Conservation (phyloP, 2,888 invertebrate genomes). For the Sinotaia quadrata region DNA sequence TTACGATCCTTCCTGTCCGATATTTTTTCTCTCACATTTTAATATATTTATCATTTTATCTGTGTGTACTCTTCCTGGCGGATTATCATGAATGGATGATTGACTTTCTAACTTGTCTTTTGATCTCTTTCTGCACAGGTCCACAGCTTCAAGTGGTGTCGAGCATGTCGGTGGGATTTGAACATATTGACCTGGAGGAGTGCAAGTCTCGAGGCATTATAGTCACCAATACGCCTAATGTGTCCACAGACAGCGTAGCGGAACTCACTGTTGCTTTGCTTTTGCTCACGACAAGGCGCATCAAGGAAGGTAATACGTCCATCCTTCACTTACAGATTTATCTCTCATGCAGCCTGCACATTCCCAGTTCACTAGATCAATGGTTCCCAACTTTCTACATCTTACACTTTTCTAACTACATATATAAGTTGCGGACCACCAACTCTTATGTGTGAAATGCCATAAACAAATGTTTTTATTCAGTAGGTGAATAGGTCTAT, state of each 20-base stretch:
- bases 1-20: not conserved
- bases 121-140: slow-evolving; percentile 72
- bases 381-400: no score
- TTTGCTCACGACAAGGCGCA: slow-evolving; percentile 85
- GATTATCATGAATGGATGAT: no score
- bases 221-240: slow-evolving; percentile 88
- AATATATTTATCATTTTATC: no score
- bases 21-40: no score
- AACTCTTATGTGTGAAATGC: no score
- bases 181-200: slow-evolving; percentile 86
- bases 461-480: no score
- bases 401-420: no score
- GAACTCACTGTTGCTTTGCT: slow-evolving; percentile 89
- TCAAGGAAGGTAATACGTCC: slow-evolving; percentile 72
- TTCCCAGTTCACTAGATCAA: not conserved
- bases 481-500: no score
- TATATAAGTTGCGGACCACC: not conserved
- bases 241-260: slow-evolving; percentile 84
- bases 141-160: slow-evolving; percentile 84
- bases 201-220: slow-evolving; percentile 81
- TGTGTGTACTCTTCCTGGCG: no score
- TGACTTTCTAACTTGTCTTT: not conserved
- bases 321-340: not conserved
- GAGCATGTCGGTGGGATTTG: slow-evolving; percentile 92
- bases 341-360: not conserved